These are phyloP conservation scores for Pterophyllum scalare DNA, from an alignment of 2,113 vertebrate genomes.

Conservation along the genomic window DNA sequence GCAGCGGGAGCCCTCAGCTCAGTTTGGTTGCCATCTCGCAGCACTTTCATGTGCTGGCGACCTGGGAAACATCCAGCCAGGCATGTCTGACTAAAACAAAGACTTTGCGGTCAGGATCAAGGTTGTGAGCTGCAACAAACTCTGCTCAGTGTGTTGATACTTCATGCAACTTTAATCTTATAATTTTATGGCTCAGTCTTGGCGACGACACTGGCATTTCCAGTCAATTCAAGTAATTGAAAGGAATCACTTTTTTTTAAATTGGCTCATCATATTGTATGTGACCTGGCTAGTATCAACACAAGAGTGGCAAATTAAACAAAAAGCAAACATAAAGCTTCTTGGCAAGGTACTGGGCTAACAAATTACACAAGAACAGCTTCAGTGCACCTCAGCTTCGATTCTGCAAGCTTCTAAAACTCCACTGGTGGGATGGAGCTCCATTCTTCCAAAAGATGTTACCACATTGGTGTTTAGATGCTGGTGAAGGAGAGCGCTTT, in stretches of 20 bases:
- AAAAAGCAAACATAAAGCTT: too few relatives aligned
- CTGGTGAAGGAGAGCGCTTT: not conserved
- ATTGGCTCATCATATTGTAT: too few relatives aligned
- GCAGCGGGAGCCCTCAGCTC: not conserved
- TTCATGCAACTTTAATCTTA: too few relatives aligned
- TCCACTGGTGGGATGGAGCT: too few relatives aligned
- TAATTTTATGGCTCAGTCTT: too few relatives aligned
- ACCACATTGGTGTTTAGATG: not conserved
- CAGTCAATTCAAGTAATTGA: not conserved
- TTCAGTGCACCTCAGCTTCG: too few relatives aligned
- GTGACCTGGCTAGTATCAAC: not conserved
- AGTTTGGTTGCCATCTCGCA: not conserved
- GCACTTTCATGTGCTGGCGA: not conserved
- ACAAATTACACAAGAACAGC: too few relatives aligned
- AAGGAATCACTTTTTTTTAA: not conserved
- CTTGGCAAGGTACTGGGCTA: too few relatives aligned
- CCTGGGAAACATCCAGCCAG: conserved; percentile 7
- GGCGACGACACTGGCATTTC: too few relatives aligned
- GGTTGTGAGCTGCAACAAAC: not conserved
- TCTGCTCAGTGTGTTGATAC: not conserved
- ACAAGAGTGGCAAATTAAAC: too few relatives aligned
- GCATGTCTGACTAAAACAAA: not conserved
- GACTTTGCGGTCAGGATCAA: conserved; percentile 9
- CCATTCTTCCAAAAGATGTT: not conserved
- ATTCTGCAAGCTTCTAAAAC: too few relatives aligned